phyloP scores from a whole-genome alignment of 2,113 vertebrate genomes.

The Melospiza melodia region DNA sequence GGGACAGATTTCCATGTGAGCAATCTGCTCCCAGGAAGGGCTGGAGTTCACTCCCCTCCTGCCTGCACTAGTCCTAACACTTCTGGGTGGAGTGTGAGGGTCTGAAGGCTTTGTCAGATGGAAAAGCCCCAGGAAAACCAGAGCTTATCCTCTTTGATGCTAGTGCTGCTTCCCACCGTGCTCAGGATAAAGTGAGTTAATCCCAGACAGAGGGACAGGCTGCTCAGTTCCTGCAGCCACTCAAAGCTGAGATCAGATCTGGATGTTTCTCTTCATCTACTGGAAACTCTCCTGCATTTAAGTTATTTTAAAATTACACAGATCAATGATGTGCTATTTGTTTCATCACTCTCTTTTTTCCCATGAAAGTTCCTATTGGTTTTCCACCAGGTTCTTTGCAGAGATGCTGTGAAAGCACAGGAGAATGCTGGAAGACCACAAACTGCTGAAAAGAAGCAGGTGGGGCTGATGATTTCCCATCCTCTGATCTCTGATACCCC shows the following conservation, averaged over 20 bases:
- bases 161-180: neutral
- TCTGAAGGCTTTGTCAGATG: slow-evolving; percentile 23
- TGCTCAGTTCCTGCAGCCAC: neutral
- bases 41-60: neutral
- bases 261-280: neutral
- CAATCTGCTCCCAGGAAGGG: neutral
- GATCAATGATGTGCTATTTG: neutral
- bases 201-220: neutral
- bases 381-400: neutral
- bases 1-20: rapidly evolving
- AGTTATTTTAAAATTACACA: neutral
- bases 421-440: neutral
- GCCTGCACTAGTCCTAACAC: neutral
- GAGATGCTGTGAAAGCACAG: neutral
- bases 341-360: neutral
- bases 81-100: neutral
- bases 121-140: slow-evolving; percentile 10
- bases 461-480: neutral
- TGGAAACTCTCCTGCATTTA: neutral
- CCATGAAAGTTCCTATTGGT: neutral
- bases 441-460: neutral
- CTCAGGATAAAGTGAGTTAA: neutral
- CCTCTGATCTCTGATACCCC: neutral
- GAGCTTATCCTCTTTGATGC: neutral
- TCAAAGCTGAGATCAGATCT: neutral